A percentile compares a stretch with the other conserved stretches of the same genome.
Evolutionary conservation across 2,113 vertebrate genomes (phyloP).

Genomic region (Irena cyanogastra): DNA sequence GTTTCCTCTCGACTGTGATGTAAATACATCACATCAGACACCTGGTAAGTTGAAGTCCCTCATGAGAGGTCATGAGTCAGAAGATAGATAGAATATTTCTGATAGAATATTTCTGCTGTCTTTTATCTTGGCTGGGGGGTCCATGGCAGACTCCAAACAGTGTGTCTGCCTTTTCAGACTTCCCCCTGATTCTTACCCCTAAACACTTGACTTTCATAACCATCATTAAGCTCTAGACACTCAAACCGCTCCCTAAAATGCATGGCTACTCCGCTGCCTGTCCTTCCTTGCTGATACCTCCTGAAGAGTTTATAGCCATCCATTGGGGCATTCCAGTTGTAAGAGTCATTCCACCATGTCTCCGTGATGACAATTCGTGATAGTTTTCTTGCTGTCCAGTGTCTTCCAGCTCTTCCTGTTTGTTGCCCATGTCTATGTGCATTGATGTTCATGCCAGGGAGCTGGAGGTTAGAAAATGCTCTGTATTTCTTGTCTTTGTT

Average conservation of each 20-base stretch:
- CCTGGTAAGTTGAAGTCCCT: neutral
- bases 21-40: neutral
- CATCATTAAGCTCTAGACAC: neutral
- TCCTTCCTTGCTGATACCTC: neutral
- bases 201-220: neutral
- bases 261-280: neutral
- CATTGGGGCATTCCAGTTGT: neutral
- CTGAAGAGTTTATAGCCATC: neutral
- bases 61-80: neutral
- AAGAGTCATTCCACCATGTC: neutral
- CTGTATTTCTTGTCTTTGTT: neutral
- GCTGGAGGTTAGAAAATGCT: neutral
- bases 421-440: neutral
- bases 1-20: neutral
- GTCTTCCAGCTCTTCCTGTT: neutral
- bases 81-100: neutral
- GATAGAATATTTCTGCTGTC: neutral
- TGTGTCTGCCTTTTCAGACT: neutral
- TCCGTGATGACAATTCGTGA: fast-evolving
- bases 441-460: neutral
- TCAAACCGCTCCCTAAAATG: neutral
- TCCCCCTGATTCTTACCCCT: neutral
- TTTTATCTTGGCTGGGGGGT: neutral
- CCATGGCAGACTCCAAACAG: neutral
- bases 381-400: neutral